Evolutionary conservation across 35 echinoderm and acorn worm genomes (phyloP).

Genomic region (Apostichopus parvimensis): DNA sequence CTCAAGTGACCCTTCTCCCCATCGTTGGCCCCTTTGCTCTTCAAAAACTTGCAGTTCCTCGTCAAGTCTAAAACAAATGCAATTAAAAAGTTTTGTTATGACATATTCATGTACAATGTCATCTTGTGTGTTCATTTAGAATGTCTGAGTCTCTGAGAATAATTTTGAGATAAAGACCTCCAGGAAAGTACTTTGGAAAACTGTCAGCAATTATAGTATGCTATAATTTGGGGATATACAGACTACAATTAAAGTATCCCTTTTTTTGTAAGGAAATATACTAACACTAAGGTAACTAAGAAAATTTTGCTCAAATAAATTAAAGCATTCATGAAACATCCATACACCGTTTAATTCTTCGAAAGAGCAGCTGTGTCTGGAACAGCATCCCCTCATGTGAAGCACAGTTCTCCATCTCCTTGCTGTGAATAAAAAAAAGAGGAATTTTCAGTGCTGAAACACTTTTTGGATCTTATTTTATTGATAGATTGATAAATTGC

Average conservation of each 20-base stretch:
- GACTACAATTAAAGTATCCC: too few species aligned
- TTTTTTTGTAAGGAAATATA: too few species aligned
- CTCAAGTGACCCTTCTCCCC: neutral
- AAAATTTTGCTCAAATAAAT: neutral
- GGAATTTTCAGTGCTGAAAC: neutral
- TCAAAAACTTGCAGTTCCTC: too few species aligned
- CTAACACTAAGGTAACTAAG: neutral
- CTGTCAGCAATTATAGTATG: too few species aligned
- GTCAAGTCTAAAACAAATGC: too few species aligned
- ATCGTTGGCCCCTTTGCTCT: neutral
- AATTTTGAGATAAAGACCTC: too few species aligned
- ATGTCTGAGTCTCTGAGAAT: too few species aligned
- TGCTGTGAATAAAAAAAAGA: neutral
- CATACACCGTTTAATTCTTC: neutral
- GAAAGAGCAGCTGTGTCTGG: slow-evolving; percentile 12
- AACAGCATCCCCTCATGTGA: neutral
- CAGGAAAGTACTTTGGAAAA: too few species aligned
- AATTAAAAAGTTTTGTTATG: too few species aligned
- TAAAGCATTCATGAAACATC: neutral
- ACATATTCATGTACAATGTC: too few species aligned
- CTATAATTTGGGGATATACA: too few species aligned
- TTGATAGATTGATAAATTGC: neutral
- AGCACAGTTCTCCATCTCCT: neutral
- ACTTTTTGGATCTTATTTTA: neutral
- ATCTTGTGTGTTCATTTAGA: too few species aligned